These are phyloP conservation scores for Pogona vitticeps DNA, from an alignment of 2,113 vertebrate species.

Conservation along the genomic window DNA sequence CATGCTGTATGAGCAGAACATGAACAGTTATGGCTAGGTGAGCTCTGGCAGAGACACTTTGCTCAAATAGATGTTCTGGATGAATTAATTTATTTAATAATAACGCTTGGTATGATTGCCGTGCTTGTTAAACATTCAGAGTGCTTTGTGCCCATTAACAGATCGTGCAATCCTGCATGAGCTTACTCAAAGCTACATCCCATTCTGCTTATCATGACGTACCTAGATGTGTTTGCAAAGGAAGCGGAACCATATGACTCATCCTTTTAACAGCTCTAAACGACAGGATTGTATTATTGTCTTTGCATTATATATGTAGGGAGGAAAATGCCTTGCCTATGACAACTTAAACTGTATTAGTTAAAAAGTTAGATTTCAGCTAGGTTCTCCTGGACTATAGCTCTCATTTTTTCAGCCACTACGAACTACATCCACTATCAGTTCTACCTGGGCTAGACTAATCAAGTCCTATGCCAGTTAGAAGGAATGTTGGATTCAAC, in stretches of 20 bases:
- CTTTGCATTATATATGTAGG: neutral
- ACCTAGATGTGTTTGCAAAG: neutral
- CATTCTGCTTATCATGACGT: neutral
- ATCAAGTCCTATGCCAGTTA: too few species aligned
- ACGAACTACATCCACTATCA: too few species aligned
- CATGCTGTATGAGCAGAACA: neutral
- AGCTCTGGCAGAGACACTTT: too few species aligned
- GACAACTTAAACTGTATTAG: neutral
- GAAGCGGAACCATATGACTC: too few species aligned
- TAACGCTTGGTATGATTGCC: neutral
- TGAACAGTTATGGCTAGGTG: neutral
- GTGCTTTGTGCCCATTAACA: neutral
- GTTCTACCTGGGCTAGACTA: too few species aligned
- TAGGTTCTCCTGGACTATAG: too few species aligned
- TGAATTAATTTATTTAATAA: neutral
- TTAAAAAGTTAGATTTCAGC: neutral
- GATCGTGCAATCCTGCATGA: neutral
- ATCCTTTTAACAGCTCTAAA: neutral
- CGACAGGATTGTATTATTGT: neutral
- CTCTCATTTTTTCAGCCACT: neutral
- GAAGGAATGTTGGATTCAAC: too few species aligned
- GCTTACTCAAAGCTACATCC: neutral
- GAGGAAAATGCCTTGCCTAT: too few species aligned
- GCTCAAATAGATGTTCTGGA: neutral
- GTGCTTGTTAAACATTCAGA: neutral